phyloP scores from a whole-genome alignment of 2,113 vertebrate species.

The Dendropsophus ebraccatus region DNA sequence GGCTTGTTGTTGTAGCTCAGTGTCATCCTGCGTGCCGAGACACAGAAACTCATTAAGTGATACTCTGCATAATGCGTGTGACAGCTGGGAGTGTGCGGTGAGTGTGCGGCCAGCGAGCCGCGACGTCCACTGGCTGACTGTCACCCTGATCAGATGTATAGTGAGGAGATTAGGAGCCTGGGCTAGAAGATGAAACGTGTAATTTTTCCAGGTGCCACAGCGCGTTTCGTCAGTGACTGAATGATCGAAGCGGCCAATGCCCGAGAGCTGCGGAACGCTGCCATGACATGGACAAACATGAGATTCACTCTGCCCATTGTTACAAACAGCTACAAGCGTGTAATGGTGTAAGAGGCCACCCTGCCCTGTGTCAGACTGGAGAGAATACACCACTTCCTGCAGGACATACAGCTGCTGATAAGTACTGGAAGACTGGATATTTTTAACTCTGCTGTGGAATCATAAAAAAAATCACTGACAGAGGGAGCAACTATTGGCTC shows the following conservation, averaged over 20 bases:
- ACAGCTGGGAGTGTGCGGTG: not conserved
- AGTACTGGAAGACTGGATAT: no score
- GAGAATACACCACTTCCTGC: no score
- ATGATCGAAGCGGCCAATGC: not conserved
- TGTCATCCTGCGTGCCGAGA: not conserved
- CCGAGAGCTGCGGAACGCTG: not conserved
- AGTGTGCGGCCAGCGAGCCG: not conserved
- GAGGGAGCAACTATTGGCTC: no score
- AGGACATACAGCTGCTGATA: no score
- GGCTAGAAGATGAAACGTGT: constrained; percentile 22
- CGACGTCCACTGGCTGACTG: not conserved
- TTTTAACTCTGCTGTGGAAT: no score
- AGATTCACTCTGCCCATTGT: not conserved
- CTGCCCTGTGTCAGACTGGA: no score
- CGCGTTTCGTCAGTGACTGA: constrained; percentile 6
- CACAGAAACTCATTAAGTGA: not conserved
- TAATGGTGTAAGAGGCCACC: not conserved
- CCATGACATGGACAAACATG: constrained; percentile 1
- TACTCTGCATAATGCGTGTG: not conserved
- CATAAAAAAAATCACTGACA: no score
- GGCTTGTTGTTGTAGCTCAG: not conserved
- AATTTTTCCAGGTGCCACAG: constrained; percentile 47
- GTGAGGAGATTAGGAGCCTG: constrained; percentile 9
- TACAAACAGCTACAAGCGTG: not conserved
- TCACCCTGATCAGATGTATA: constrained; percentile 41